phyloP scores from a whole-genome alignment of 1,140 invertebrate species.

The Triops longicaudatus region DNA sequence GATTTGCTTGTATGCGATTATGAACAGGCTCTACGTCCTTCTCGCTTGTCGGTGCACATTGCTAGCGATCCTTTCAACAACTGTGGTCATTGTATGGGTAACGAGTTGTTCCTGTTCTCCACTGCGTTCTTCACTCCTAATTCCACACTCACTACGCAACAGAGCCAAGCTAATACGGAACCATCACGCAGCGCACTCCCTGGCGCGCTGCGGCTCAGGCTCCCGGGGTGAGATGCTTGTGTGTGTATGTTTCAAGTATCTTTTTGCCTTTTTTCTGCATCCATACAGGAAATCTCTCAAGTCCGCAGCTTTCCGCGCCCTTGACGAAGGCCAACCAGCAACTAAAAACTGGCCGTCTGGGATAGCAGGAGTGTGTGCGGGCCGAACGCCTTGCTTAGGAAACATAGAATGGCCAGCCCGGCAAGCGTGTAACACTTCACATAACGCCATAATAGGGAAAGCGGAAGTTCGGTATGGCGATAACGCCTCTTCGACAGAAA shows the following conservation, averaged over 20 bases:
- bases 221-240: background rate
- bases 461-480: background rate
- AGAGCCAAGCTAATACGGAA: background rate
- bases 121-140: background rate
- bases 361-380: background rate
- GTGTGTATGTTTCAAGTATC: background rate
- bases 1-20: background rate
- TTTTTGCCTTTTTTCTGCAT: background rate
- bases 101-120: background rate
- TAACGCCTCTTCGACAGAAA: background rate
- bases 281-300: background rate
- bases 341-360: background rate
- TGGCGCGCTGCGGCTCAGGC: background rate
- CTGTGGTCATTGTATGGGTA: background rate
- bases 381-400: background rate
- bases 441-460: background rate
- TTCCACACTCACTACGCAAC: background rate
- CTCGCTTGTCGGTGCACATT: background rate
- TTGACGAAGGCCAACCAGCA: background rate
- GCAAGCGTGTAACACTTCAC: background rate
- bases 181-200: background rate
- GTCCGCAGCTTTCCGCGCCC: background rate
- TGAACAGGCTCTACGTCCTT: background rate
- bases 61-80: background rate
- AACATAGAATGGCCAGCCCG: background rate